Evolutionary conservation across 2,113 vertebrate species (phyloP).

Genomic region (Morone saxatilis): DNA sequence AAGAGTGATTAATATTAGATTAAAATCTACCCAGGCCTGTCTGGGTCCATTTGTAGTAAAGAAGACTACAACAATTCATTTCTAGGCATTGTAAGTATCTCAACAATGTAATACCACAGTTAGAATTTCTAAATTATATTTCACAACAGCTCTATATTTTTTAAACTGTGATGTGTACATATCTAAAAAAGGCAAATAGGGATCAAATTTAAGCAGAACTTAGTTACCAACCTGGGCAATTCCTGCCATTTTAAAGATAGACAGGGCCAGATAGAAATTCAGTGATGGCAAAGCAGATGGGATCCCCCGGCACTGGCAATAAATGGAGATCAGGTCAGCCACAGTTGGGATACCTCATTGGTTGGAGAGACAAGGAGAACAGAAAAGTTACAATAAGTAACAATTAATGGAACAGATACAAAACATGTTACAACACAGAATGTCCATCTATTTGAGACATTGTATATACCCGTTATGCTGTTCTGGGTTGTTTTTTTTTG

Average conservation of each 20-base stretch:
- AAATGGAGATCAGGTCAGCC: constrained; percentile 88
- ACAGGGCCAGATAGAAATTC: constrained; percentile 93
- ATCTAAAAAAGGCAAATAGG: background rate
- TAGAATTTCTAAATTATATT: background rate
- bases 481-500: background rate
- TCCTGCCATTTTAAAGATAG: constrained; percentile 91
- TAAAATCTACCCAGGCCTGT: background rate
- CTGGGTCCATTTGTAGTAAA: background rate
- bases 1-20: background rate
- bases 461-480: background rate
- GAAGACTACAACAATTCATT: background rate
- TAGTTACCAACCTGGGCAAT: constrained; percentile 89
- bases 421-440: background rate
- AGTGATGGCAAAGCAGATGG: constrained; percentile 79
- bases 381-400: background rate
- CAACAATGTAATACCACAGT: background rate
- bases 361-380: background rate
- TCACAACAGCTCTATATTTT: too few relatives aligned
- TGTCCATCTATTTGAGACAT: background rate
- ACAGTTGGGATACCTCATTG: constrained; percentile 83
- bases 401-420: background rate
- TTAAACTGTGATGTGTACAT: too few relatives aligned
- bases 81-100: background rate
- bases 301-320: constrained; percentile 85
- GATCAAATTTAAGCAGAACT: background rate